A percentile compares a stretch with the other conserved stretches of the same genome.
These are phyloP conservation scores for Erebia palarica DNA, from an alignment of 2,888 invertebrate genomes.

Conservation along the genomic window DNA sequence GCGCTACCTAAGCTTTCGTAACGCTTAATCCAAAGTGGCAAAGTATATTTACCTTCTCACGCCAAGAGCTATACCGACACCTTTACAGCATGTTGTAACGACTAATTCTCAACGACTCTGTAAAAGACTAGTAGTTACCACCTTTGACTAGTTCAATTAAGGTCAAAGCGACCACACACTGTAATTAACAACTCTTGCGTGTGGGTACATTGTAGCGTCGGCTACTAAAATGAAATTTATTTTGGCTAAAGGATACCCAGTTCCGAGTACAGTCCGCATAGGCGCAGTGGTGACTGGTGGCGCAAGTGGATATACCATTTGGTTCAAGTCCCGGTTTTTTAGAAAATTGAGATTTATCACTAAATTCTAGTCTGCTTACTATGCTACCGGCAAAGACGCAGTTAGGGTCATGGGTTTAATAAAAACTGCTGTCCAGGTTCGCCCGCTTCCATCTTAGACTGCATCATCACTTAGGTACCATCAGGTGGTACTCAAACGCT, in stretches of 20 bases:
- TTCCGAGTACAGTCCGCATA: too few relatives aligned
- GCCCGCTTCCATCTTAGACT: too few relatives aligned
- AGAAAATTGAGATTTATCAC: too few relatives aligned
- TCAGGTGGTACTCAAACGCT: too few relatives aligned
- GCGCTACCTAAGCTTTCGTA: conserved; percentile 5
- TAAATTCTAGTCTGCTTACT: too few relatives aligned
- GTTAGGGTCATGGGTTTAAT: too few relatives aligned
- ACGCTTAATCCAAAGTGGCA: conserved; percentile 41
- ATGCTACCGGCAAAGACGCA: too few relatives aligned
- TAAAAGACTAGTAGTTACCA: conserved; percentile 44
- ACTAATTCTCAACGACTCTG: conserved; percentile 22
- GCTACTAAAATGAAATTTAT: not conserved
- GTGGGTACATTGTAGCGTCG: conserved; percentile 1
- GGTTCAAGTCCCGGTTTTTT: too few relatives aligned
- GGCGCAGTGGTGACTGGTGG: too few relatives aligned
- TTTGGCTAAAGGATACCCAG: not conserved
- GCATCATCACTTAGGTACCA: too few relatives aligned
- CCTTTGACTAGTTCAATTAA: conserved; percentile 35
- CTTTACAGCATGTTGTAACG: conserved; percentile 30
- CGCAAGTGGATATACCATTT: too few relatives aligned
- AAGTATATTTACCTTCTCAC: conserved; percentile 37
- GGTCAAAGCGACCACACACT: conserved; percentile 35
- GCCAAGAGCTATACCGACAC: conserved; percentile 36
- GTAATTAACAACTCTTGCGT: conserved; percentile 21
- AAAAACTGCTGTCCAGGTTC: too few relatives aligned